These are phyloP conservation scores for Gallinago solitaria DNA, from an alignment of 2,797 vertebrate genomes.

Conservation along the genomic window DNA sequence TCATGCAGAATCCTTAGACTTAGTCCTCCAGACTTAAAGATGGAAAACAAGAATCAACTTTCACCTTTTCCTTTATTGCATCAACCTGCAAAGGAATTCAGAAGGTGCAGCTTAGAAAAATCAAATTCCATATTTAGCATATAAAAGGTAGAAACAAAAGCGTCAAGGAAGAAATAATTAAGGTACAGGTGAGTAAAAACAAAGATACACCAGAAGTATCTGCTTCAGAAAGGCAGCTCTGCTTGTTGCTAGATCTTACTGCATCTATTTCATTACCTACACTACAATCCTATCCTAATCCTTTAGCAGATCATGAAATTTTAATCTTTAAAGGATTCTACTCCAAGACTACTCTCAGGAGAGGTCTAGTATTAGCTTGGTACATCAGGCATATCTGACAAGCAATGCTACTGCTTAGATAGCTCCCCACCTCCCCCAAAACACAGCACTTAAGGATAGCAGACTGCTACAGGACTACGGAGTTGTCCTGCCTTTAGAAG, in stretches of 20 bases:
- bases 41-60: constrained; percentile 95
- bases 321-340: background rate
- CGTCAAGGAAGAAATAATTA: constrained; percentile 80
- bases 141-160: constrained; percentile 88
- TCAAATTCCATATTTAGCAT: constrained; percentile 87
- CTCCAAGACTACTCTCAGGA: background rate
- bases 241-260: background rate
- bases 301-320: background rate
- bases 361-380: background rate
- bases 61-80: constrained; percentile 96
- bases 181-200: constrained; percentile 63
- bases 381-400: background rate
- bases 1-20: constrained; percentile 94
- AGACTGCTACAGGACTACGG: background rate
- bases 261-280: background rate
- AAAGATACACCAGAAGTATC: constrained; percentile 67
- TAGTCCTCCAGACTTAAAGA: constrained; percentile 98
- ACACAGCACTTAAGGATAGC: background rate
- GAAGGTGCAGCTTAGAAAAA: constrained; percentile 96
- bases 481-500: background rate
- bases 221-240: constrained; percentile 66
- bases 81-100: constrained; percentile 97
- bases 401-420: background rate
- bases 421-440: constrained; percentile 45
- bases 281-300: background rate